phyloP scores from a whole-genome alignment of 2,888 invertebrate genomes.

The Malthinus seriepunctatus region DNA sequence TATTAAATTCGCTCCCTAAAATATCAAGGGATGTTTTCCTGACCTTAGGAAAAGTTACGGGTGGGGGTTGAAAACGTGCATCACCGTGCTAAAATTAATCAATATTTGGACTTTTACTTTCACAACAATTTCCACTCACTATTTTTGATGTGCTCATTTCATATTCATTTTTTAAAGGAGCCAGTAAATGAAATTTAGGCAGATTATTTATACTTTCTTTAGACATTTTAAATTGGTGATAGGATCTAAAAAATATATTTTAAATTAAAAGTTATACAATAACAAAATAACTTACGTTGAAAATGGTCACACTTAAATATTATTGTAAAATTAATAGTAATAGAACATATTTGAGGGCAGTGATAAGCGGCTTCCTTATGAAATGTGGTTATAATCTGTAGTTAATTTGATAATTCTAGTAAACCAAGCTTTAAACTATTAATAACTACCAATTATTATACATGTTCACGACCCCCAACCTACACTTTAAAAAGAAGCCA shows the following conservation, averaged over 20 bases:
- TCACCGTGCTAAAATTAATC: constrained; percentile 16
- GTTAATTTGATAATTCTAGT: not conserved
- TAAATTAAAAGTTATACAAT: not conserved
- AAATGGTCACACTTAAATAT: not conserved
- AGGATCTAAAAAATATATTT: not conserved
- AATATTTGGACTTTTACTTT: constrained; percentile 7
- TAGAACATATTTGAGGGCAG: not conserved
- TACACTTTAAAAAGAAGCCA: not conserved
- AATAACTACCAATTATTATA: not conserved
- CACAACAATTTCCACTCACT: not conserved
- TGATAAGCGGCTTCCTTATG: constrained; percentile 2
- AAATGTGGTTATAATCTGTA: not conserved
- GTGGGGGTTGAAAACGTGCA: constrained; percentile 15
- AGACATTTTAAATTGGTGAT: not conserved
- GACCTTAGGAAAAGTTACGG: constrained; percentile 15
- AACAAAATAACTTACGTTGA: not conserved
- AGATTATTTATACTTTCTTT: constrained; percentile 3
- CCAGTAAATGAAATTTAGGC: constrained; percentile 1
- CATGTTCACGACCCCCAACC: not conserved
- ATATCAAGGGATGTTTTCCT: constrained; percentile 4
- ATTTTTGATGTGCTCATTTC: not conserved
- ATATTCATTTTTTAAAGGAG: not conserved
- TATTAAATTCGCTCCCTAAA: not conserved
- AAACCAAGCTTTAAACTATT: not conserved
- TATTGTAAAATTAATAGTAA: not conserved